Base-by-base conservation (phyloP, 2,113 vertebrate species). In the Misgurnus mizolepis region DNA sequence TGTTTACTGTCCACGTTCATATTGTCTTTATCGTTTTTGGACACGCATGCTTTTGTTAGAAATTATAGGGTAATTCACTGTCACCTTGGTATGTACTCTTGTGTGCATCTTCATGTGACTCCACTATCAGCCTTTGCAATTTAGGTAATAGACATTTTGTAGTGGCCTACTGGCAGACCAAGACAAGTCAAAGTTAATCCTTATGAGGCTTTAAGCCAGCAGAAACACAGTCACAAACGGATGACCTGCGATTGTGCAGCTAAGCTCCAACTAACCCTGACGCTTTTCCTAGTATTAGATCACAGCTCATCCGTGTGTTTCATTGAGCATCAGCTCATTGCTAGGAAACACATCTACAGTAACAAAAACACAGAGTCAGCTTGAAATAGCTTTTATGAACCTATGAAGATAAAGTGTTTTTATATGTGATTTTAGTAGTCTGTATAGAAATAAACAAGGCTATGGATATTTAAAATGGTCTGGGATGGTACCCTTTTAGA, bases 161-260 rank as follows among this genome's bases (percentile, higher is more conserved):
- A 3, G 56, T 74, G 56, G 71, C 55, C 41, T 6, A 1, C 17
- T 43, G 55, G 11, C 18, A 50, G 14, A 69, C 55, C 34, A 56
- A 15, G 22, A 43, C 40, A 4, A 61, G 14, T 43, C 34, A 43
- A 11, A 73, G 55, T 7, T 75, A 39, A 74, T 75, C 18, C 58
- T 39, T 17, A 9, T 58, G 43, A 64, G 58, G 62, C 3, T 49
- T 75, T 75, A 75, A 75, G 58, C 72, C 41, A 62, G 1, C 27
- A 62, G 14, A 64, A 64, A 45, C 56, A 62, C 56, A 61, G 40
- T 43, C 4, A 1, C 12, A 58, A 72, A 60, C 39, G 12, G 10
- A 49, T 75, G 41, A 62, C 58, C 55, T 14, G 18, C 62, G 72
- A n/a, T 49, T 27, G 58, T 62, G 58, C 34, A 18, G 43, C 18